phyloP scores from a whole-genome alignment of 2,797 vertebrate species.

The Limosa lapponica region DNA sequence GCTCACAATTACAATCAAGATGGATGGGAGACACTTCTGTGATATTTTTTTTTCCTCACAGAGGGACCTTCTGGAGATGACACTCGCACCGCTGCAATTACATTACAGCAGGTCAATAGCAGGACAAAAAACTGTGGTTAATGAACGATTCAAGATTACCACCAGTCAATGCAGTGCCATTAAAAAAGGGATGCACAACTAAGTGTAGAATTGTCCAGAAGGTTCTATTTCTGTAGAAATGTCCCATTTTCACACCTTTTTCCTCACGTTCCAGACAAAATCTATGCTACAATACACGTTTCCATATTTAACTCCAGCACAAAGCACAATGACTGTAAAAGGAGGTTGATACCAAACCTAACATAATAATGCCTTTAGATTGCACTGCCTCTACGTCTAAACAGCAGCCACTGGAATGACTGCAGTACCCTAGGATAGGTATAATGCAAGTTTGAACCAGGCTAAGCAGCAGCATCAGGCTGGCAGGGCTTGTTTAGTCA shows the following conservation, averaged over 20 bases:
- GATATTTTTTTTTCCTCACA: background rate
- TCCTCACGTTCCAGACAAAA: background rate
- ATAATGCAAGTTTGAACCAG: background rate
- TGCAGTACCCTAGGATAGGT: background rate
- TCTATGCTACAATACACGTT: accelerated
- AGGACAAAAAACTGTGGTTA: background rate
- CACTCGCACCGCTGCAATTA: background rate
- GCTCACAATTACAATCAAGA: slow-evolving; percentile 18
- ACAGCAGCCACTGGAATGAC: background rate
- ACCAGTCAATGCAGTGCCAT: background rate
- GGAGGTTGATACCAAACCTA: background rate
- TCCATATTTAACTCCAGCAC: background rate
- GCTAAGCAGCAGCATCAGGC: background rate
- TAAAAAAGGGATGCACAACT: background rate
- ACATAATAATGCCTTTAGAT: background rate
- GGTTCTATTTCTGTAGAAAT: background rate
- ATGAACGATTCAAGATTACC: background rate
- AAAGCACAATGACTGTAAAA: background rate
- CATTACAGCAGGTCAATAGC: background rate
- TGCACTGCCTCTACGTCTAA: background rate
- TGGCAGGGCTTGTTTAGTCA: background rate
- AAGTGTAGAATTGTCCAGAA: background rate
- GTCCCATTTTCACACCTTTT: background rate
- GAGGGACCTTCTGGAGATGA: background rate
- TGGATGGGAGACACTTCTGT: background rate